Evolutionary conservation across 1,140 invertebrate genomes (phyloP).

Genomic region (Pseudachorutes palmiensis): DNA sequence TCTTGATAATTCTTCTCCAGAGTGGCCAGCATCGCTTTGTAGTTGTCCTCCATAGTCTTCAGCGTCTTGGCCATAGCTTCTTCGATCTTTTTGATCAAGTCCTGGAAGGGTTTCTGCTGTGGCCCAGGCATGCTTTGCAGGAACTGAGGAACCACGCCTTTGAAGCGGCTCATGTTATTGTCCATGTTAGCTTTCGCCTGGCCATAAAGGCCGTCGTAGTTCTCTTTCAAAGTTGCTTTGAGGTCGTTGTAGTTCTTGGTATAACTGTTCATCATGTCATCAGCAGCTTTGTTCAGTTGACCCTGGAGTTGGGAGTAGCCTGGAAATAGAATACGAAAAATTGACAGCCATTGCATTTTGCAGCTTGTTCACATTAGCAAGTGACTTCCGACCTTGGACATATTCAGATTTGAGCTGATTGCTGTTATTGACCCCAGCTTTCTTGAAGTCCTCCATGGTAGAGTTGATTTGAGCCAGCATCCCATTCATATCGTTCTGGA

Average conservation of each 20-base stretch:
- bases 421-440: background rate
- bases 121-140: slow-evolving; percentile 15
- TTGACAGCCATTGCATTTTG: no score
- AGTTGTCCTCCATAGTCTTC: background rate
- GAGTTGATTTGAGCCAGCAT: background rate
- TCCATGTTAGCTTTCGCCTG: slow-evolving; percentile 14
- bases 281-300: slow-evolving; percentile 6
- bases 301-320: background rate
- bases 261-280: background rate
- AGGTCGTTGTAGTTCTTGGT: slow-evolving; percentile 13
- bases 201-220: slow-evolving; percentile 4
- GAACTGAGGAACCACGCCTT: background rate
- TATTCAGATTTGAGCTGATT: background rate
- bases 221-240: slow-evolving; percentile 11
- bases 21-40: slow-evolving; percentile 8
- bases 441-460: slow-evolving; percentile 3
- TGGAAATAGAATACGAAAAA: slow-evolving; percentile 6
- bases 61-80: background rate
- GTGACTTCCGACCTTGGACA: background rate
- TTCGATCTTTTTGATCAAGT: slow-evolving; percentile 13
- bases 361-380: no score
- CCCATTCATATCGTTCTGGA: background rate
- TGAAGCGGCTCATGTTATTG: slow-evolving; percentile 5
- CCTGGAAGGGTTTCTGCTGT: slow-evolving; percentile 8
- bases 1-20: slow-evolving; percentile 18